Percentiles rank a stretch among this genome's conserved stretches.
Evolutionary conservation across 2,113 vertebrate genomes (phyloP).

Genomic region (Fregata magnificens): DNA sequence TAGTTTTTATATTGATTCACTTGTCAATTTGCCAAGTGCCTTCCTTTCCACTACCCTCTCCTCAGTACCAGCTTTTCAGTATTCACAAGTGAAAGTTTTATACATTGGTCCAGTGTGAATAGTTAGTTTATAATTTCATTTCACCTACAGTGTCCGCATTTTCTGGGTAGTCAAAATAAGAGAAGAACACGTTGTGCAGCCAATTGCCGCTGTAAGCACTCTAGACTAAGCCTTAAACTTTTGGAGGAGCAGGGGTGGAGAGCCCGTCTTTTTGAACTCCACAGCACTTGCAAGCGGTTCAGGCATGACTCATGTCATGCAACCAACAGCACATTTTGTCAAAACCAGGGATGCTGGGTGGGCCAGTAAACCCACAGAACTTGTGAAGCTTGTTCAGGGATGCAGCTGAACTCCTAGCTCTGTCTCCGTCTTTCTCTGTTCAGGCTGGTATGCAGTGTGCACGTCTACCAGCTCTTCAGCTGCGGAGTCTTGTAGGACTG

Average conservation of each 20-base stretch:
- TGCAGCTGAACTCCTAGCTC: background rate
- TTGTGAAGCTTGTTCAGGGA: background rate
- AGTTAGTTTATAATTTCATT: background rate
- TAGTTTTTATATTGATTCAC: background rate
- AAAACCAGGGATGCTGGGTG: background rate
- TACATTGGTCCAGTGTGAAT: background rate
- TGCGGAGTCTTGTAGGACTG: background rate
- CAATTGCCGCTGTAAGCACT: background rate
- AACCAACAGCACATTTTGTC: background rate
- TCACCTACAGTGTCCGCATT: background rate
- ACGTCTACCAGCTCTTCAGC: background rate
- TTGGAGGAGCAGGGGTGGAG: background rate
- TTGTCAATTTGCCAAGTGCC: background rate
- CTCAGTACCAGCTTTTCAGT: background rate
- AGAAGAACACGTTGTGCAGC: background rate
- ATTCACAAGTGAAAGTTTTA: background rate
- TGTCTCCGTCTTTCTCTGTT: background rate
- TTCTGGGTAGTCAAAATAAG: background rate
- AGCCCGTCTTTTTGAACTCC: background rate
- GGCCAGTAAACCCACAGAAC: background rate
- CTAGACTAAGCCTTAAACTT: background rate
- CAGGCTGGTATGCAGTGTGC: background rate
- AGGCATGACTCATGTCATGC: background rate
- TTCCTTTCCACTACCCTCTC: background rate
- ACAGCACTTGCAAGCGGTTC: accelerated